A percentile compares a stretch with the other conserved stretches of the same genome.
Evolutionary conservation across 2,888 invertebrate genomes (phyloP).

Genomic region (Plebejus argus): DNA sequence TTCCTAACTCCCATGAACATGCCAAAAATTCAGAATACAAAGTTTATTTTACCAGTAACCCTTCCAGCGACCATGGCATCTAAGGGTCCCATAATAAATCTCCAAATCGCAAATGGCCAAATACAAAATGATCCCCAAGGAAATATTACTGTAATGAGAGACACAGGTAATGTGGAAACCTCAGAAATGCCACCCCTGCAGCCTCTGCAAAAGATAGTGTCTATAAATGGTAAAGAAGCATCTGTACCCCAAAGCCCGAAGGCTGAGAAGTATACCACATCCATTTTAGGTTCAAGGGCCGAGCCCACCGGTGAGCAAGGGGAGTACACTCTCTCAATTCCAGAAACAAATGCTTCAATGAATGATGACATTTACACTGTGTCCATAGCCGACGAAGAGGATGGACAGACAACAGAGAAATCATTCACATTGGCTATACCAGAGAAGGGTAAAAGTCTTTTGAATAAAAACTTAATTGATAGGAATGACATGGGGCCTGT

Average conservation of each 20-base stretch:
- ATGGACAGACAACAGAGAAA: slow-evolving; percentile 62
- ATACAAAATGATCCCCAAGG: slow-evolving; percentile 82
- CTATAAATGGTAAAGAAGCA: slow-evolving; percentile 63
- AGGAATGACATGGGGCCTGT: slow-evolving; percentile 57
- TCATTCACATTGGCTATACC: slow-evolving; percentile 74
- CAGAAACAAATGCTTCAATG: slow-evolving; percentile 75
- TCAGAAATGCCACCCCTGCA: slow-evolving; percentile 72
- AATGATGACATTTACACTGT: slow-evolving; percentile 79
- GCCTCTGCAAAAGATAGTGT: slow-evolving; percentile 61
- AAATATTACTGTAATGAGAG: slow-evolving; percentile 82
- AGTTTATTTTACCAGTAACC: slow-evolving; percentile 76
- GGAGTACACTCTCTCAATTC: slow-evolving; percentile 75
- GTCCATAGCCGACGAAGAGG: slow-evolving; percentile 75
- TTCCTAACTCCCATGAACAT: slow-evolving; percentile 80
- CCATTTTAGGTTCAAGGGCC: slow-evolving; percentile 72
- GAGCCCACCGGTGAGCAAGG: slow-evolving; percentile 76
- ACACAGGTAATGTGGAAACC: slow-evolving; percentile 57
- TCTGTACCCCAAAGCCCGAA: slow-evolving; percentile 58
- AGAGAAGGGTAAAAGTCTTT: slow-evolving; percentile 71
- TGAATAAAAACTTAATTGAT: slow-evolving; percentile 65
- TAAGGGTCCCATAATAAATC: slow-evolving; percentile 83
- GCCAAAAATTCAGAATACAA: slow-evolving; percentile 80
- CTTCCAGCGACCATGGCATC: slow-evolving; percentile 79
- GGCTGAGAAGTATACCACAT: slow-evolving; percentile 65
- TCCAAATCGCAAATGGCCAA: slow-evolving; percentile 85